Conservation (phyloP, 2,113 vertebrate genomes). For the Rhadina sibilatrix region DNA sequence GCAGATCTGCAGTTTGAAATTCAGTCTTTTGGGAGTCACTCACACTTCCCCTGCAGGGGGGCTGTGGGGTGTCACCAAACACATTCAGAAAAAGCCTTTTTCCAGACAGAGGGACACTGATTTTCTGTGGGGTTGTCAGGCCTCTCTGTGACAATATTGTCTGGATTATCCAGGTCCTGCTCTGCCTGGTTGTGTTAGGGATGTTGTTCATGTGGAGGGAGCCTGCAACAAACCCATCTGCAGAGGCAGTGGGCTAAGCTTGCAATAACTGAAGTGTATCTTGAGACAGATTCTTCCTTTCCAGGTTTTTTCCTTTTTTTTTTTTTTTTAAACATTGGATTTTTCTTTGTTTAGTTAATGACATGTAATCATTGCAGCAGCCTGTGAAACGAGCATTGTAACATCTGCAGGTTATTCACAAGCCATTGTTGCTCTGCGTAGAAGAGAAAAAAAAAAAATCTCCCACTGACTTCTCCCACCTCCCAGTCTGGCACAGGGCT, state of each 20-base stretch:
- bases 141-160: background rate
- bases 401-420: background rate
- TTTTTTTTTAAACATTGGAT: background rate
- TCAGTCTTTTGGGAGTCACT: background rate
- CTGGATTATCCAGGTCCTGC: background rate
- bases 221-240: background rate
- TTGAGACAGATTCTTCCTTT: background rate
- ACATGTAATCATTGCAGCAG: background rate
- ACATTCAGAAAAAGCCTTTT: background rate
- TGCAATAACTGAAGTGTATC: background rate
- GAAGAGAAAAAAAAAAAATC: background rate
- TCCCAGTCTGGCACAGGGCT: background rate
- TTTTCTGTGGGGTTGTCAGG: background rate
- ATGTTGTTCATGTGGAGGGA: background rate
- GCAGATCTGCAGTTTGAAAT: background rate
- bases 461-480: background rate
- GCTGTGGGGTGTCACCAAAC: background rate
- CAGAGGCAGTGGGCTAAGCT: background rate
- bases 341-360: background rate
- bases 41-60: rapidly evolving
- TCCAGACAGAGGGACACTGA: background rate
- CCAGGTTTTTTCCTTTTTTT: background rate
- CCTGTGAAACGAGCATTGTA: background rate
- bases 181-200: background rate
- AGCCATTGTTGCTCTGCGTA: background rate